Conservation (phyloP, 2,888 invertebrate species). For the Tanytarsus gracilentus region DNA sequence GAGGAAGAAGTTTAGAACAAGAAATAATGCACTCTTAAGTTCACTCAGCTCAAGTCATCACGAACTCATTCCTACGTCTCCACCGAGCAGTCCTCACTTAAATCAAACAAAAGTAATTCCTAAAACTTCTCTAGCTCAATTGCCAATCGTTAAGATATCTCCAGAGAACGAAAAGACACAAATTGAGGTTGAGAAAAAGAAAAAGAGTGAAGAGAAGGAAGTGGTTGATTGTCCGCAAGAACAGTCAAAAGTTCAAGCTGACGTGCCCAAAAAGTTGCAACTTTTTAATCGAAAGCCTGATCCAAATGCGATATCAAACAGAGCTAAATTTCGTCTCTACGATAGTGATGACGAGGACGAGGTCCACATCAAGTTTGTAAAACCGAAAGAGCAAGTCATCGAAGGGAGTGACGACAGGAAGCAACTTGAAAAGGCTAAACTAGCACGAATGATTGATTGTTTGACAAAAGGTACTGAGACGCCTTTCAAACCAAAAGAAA, state of each 20-base stretch:
- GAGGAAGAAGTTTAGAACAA: background rate
- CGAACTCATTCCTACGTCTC: background rate
- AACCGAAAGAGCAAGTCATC: background rate
- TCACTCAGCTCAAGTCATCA: constrained; percentile 19
- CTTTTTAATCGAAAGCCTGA: constrained; percentile 2
- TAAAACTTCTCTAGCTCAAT: background rate
- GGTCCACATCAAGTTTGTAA: constrained; percentile 12
- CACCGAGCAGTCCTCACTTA: background rate
- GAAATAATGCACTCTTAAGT: constrained; percentile 15
- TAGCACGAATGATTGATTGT: background rate
- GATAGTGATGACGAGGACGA: constrained; percentile 15
- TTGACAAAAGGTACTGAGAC: constrained; percentile 8
- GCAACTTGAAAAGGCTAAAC: background rate
- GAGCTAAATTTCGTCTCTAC: background rate
- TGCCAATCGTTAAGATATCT: no score
- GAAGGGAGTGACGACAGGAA: background rate
- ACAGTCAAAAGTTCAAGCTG: background rate
- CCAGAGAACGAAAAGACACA: no score
- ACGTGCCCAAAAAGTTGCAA: background rate
- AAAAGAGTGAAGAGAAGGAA: background rate
- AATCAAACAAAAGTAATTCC: background rate
- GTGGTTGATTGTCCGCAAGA: no score
- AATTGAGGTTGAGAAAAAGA: background rate
- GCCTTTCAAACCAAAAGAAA: background rate
- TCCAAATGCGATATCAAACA: background rate